Base-by-base conservation (phyloP, 2,888 invertebrate genomes). In the Drosophila anomalata region DNA sequence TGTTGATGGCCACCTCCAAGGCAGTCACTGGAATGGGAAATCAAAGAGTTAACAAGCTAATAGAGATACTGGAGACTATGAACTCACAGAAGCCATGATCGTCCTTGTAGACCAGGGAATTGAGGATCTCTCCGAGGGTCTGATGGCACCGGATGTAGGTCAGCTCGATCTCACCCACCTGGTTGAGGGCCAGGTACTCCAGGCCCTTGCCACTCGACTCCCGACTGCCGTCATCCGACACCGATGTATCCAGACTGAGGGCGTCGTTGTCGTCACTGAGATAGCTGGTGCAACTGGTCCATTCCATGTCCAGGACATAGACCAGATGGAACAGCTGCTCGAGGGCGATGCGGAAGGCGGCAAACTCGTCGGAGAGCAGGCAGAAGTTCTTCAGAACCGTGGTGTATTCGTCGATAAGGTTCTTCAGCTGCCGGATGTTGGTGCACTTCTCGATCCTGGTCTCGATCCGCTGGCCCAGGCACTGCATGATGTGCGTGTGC, bases 401-500 rank as follows among this genome's bases (percentile, higher is more conserved):
- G n/a, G 92, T 78, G 57, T 91, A 92, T 0, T 89, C 88, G 26
- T 90, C 79, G 62, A 92, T 92, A 24, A 90, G 83, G 9, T 72
- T 63, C 61, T 88, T 79, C 77, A 92, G 84, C 73, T 91, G 89
- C 0, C 83, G 76, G 17, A 91, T 79, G 58, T 89, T 91, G 5
- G 52, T 71, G 36, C 89, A 85, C 42, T 87, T 80, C 4, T 66
- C 33, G 7, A 92, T 78, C 68, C 90, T 85, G 2, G 71, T 77
- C 63, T 91, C 89, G 20, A 92, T 79, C 50, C 91, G 89, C 1
- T 81, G 72, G 0, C 89, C 90, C 76, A 91, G 78, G 2, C 89
- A 75, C 50, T 93, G 92, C 29, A 93, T 79, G 1, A 89, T 81
- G 52, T 89, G 91, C 0, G 92, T 91, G 70, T 93, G 93, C 63